These are phyloP conservation scores for Steinernema hermaphroditum DNA, from an alignment of 2,888 invertebrate genomes.

Conservation along the genomic window DNA sequence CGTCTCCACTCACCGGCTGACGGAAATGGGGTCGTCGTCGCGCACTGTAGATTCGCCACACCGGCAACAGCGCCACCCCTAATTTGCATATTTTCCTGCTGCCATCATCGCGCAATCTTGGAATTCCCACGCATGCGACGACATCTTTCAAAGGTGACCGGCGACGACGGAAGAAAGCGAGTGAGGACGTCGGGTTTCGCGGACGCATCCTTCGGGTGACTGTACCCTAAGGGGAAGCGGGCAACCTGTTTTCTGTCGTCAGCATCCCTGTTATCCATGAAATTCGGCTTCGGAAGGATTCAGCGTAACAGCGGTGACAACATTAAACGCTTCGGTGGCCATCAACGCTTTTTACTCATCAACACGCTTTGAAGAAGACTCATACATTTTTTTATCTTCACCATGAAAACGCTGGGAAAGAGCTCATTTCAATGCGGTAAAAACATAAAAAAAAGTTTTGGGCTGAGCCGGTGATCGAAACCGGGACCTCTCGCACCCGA, in stretches of 20 bases:
- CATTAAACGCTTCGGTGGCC: conserved; percentile 1
- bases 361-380: too few species aligned
- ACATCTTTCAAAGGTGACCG: background rate
- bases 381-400: too few species aligned
- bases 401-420: too few species aligned
- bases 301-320: background rate
- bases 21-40: conserved; percentile 24
- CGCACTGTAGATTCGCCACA: conserved; percentile 11
- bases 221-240: background rate
- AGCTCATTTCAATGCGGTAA: too few species aligned
- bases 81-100: conserved; percentile 29
- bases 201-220: background rate
- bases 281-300: background rate
- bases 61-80: background rate
- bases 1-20: too few species aligned
- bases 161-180: conserved; percentile 4
- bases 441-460: too few species aligned
- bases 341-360: too few species aligned
- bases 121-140: background rate
- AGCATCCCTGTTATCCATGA: background rate
- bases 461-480: too few species aligned
- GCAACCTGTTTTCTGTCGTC: conserved; percentile 13
- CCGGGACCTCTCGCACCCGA: too few species aligned
- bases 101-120: conserved; percentile 10
- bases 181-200: conserved; percentile 3